Percentiles rank a stretch among this genome's conserved stretches.
These are phyloP conservation scores for Simalia tracyae DNA, from an alignment of 2,797 vertebrate species.

Conservation along the genomic window DNA sequence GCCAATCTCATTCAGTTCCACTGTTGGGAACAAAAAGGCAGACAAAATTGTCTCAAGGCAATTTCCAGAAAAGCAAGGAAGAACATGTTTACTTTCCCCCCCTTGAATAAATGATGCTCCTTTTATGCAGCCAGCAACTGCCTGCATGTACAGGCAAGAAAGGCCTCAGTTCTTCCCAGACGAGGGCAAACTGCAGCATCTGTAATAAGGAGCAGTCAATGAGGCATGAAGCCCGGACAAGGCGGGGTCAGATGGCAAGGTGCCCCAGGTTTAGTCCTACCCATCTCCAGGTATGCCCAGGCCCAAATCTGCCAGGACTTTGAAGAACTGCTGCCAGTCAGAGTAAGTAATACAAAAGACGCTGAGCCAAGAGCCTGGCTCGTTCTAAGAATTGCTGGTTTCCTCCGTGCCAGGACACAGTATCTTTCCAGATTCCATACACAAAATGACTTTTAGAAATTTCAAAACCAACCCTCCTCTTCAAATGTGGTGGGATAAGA, in stretches of 20 bases:
- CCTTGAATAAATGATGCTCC: not conserved
- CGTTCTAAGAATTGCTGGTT: not conserved
- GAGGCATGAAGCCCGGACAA: not conserved
- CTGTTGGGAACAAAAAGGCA: conserved; percentile 68
- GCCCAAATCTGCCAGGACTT: not conserved
- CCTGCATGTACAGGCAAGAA: not conserved
- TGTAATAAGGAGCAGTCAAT: not conserved
- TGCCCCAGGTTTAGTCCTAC: not conserved
- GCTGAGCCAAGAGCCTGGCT: not conserved
- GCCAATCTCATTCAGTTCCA: conserved; percentile 94
- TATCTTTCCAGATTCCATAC: not conserved
- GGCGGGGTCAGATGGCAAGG: not conserved
- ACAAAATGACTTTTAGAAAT: not conserved
- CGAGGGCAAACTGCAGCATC: no score
- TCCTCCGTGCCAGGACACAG: not conserved
- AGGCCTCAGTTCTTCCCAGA: not conserved
- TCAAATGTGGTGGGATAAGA: not conserved
- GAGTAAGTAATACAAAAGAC: not conserved
- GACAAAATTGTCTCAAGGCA: accelerated
- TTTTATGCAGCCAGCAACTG: not conserved
- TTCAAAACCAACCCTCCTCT: not conserved
- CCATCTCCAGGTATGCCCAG: not conserved
- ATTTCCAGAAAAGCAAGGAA: not conserved
- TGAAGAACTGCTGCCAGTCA: not conserved
- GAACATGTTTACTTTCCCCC: not conserved